Base-by-base conservation (phyloP, 1,140 invertebrate species). In the Halyomorpha halys region DNA sequence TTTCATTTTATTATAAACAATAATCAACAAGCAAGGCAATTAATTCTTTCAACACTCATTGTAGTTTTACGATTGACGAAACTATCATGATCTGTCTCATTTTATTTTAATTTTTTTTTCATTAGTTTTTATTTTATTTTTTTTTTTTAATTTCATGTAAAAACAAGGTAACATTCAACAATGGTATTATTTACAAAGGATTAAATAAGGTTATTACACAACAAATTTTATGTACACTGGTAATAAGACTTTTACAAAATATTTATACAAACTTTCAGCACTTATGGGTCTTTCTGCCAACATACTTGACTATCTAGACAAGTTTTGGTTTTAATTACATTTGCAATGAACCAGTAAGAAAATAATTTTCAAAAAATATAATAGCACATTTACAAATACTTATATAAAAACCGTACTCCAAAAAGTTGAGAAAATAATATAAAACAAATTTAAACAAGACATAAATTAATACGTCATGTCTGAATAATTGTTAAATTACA, bases 201-300 rank as follows among this genome's bases (percentile, higher is more conserved):
- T 49, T 49, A 19, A 49, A 19, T 19, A 49, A 49, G 19, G 19
- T 49, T 49, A 49, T 19, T 21, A 19, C n/a, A 49, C 47, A 49
- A 49, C 47, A 49, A 49, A 49, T 21, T 39, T 39, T 49, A 49
- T 49, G 6, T 49, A 49, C 47, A 49, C n/a, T 49, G 19, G 19
- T 49, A 47, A 47, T 16, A 49, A 19, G n/a, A 19, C n/a, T 49
- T 49, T 49, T 21, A 49, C 5, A 49, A 49, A 49, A n/a, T n/a
- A n/a, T 49, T 49, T 49, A 21, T 49, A 49, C 47, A 49, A 49
- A 49, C 19, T 49, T 49, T 49, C 47, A 49, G 47, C 47, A 49
- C 47, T 49, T 49, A 21, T n/a, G 47, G 47, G 47, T 49, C 19
- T 19, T 2, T 4, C n/a, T 18, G 2, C 16, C 47, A 18, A 49